These are phyloP conservation scores for Caenorhabditis brenneri DNA, from an alignment of 1,140 invertebrate genomes.

Conservation along the genomic window DNA sequence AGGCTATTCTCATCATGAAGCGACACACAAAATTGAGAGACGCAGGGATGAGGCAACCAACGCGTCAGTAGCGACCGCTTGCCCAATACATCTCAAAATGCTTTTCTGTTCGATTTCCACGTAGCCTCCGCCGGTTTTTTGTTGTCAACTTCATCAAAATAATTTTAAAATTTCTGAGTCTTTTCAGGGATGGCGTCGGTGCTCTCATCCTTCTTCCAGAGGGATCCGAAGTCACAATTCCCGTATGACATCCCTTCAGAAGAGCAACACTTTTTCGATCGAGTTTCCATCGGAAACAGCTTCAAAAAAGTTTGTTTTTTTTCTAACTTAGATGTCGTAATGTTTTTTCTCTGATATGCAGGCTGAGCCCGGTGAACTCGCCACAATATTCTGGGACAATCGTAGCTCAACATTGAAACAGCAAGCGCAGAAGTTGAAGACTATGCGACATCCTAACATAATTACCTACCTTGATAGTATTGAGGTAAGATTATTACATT, in stretches of 20 bases:
- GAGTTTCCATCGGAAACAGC: slow-evolving; percentile 63
- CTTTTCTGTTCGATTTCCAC: slow-evolving; percentile 4
- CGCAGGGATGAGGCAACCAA: too few species aligned
- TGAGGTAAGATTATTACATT: slow-evolving; percentile 79
- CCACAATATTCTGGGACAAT: slow-evolving; percentile 68
- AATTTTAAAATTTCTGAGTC: neutral
- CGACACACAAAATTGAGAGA: too few species aligned
- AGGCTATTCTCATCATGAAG: too few species aligned
- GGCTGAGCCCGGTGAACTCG: slow-evolving; percentile 67
- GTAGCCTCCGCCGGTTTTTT: neutral
- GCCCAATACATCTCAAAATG: neutral
- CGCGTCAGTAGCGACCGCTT: too few species aligned
- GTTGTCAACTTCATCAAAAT: neutral
- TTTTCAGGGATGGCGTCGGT: slow-evolving; percentile 58
- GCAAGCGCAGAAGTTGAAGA: slow-evolving; percentile 78
- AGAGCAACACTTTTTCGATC: slow-evolving; percentile 53
- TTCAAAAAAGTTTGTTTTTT: slow-evolving; percentile 67
- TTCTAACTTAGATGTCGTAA: neutral
- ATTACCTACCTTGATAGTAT: slow-evolving; percentile 92
- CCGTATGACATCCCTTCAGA: slow-evolving; percentile 67
- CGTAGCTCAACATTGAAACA: slow-evolving; percentile 56
- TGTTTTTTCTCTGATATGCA: slow-evolving; percentile 46
- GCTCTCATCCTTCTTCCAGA: slow-evolving; percentile 67
- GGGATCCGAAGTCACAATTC: slow-evolving; percentile 64
- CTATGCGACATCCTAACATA: slow-evolving; percentile 92